A percentile compares a stretch with the other conserved stretches of the same genome.
phyloP scores from a whole-genome alignment of 2,888 invertebrate species.

The Bellardia bayeri region DNA sequence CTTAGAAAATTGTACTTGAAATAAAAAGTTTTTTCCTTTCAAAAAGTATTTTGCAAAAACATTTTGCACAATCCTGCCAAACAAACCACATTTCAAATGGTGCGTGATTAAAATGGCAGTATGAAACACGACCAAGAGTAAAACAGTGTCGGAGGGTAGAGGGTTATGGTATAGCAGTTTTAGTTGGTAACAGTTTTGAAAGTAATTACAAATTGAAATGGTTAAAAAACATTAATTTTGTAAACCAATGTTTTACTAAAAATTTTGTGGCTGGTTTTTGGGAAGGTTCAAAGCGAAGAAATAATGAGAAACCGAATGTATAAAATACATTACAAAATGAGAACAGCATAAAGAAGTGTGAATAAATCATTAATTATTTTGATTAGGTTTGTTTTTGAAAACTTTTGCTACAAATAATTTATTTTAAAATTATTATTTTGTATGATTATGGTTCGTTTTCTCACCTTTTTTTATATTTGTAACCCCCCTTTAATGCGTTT shows the following conservation, averaged over 20 bases:
- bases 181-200: neutral
- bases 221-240: constrained; percentile 11
- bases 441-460: too few relatives aligned
- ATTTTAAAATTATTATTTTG: too few relatives aligned
- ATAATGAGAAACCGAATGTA: too few relatives aligned
- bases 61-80: constrained; percentile 3
- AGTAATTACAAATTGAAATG: constrained; percentile 38
- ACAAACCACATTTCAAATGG: constrained; percentile 24
- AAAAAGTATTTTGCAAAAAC: neutral
- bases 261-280: neutral
- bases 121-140: neutral
- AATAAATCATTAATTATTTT: constrained; percentile 45
- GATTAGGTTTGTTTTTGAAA: constrained; percentile 15
- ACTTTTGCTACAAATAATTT: neutral
- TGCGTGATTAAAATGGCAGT: constrained; percentile 30
- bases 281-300: too few relatives aligned
- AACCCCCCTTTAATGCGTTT: too few relatives aligned
- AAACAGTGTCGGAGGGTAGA: neutral
- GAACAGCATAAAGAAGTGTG: too few relatives aligned
- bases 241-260: constrained; percentile 36
- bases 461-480: too few relatives aligned
- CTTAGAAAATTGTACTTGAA: constrained; percentile 29
- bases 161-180: neutral
- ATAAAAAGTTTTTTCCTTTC: neutral
- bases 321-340: neutral